These are phyloP conservation scores for Trissolcus brochymenae DNA, from an alignment of 2,888 invertebrate genomes.

Conservation along the genomic window DNA sequence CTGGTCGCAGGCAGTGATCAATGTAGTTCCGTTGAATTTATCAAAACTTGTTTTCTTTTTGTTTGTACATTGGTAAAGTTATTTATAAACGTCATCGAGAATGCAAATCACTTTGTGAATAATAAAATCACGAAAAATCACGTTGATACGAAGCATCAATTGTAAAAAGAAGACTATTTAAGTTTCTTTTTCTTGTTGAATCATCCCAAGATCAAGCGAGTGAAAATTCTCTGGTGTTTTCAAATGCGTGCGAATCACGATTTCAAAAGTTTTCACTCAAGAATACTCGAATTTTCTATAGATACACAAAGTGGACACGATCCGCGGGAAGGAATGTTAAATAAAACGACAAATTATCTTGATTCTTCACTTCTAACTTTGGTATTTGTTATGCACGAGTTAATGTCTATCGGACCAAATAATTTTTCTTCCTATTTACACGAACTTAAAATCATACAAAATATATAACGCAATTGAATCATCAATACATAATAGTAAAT, in stretches of 20 bases:
- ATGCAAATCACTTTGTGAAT: constrained; percentile 7
- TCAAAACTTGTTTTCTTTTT: constrained; percentile 23
- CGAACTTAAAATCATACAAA: constrained; percentile 58
- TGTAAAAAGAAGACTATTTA: too few relatives aligned
- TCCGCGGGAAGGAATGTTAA: constrained; percentile 58
- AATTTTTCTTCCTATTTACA: constrained; percentile 49
- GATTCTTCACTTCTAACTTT: constrained; percentile 73
- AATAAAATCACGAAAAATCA: constrained; percentile 6
- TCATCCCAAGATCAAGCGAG: too few relatives aligned
- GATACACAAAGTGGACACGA: constrained; percentile 44
- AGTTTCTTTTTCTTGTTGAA: too few relatives aligned
- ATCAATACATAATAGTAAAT: constrained; percentile 34
- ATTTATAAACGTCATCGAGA: constrained; percentile 7
- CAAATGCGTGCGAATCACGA: constrained; percentile 49
- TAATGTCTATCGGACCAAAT: constrained; percentile 56
- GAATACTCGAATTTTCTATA: constrained; percentile 7
- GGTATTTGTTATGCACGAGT: constrained; percentile 72
- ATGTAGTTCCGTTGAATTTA: constrained; percentile 56
- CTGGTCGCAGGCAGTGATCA: constrained; percentile 68
- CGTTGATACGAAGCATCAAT: background rate
- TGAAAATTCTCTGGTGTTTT: background rate
- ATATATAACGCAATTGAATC: constrained; percentile 60
- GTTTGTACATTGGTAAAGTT: constrained; percentile 18
- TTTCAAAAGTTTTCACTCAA: constrained; percentile 5
- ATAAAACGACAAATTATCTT: constrained; percentile 53